phyloP scores from a whole-genome alignment of 1,140 invertebrate species.

The Caerostris extrusa region DNA sequence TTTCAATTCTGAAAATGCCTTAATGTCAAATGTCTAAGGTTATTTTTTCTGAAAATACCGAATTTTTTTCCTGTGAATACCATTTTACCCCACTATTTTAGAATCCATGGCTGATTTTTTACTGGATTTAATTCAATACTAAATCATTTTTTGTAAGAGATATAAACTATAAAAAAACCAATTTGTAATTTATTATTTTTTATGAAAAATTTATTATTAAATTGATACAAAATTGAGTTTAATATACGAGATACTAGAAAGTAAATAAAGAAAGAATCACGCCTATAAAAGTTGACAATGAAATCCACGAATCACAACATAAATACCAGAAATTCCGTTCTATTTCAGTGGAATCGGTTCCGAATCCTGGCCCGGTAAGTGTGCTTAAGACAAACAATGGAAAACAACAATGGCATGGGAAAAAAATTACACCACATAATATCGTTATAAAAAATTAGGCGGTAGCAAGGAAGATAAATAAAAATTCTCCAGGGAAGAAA shows the following conservation, averaged over 20 bases:
- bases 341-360: not conserved
- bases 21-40: not conserved
- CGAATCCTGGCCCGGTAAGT: not conserved
- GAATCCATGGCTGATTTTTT: no score
- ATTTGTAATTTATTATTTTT: no score
- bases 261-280: no score
- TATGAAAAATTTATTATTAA: no score
- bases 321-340: not conserved
- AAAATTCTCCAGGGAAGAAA: not conserved
- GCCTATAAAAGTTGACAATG: no score
- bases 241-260: no score
- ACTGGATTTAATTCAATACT: no score
- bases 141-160: no score
- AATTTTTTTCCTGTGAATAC: no score
- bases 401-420: not conserved
- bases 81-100: no score
- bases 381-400: not conserved
- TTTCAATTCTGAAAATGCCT: not conserved
- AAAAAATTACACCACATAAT: not conserved
- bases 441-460: not conserved
- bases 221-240: no score
- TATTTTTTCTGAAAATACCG: not conserved
- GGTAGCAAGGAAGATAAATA: not conserved
- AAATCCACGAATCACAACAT: not conserved
- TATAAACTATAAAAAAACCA: no score